Base-by-base conservation (phyloP, 37 sponge, comb jelly and placozoan species). In the Ianthella basta region DNA sequence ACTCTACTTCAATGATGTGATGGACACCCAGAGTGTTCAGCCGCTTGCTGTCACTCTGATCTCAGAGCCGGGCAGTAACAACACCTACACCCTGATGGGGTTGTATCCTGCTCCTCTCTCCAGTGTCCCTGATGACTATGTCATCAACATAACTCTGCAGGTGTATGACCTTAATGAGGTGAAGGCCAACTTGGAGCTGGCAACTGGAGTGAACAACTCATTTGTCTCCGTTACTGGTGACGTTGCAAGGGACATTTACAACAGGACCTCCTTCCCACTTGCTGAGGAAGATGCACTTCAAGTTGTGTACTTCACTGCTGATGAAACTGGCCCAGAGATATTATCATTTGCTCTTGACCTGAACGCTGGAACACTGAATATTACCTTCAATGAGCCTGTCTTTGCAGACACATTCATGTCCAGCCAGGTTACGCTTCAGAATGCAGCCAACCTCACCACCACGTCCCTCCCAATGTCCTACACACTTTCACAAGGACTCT, bases 361-460 rank as follows among this genome's bases (percentile, higher is more conserved):
- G 72, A 86, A 91, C 67, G 69, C 73, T 77, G 82, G 86, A 0
- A 25, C 73, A 1, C 60, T 94, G 35, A 87, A 54, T 25, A 60
- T 94, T 32, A 81, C 87, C 16, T 94, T 96, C 70, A 85, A 89
- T 86, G 97, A 96, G 57, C 87, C 94, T 55, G 92, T 96, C 10
- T 55, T 83, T 75, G 87, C 97, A 30, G 64, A 41, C 39, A 88
- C 91, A 18, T 35, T 91, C 21, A 44, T 55, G 1, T n/a, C 88
- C 37, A 24, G 29, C 27, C 64, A 82, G 38, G 82, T 96, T 24
- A 81, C 82, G 20, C 81, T 96, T 24, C 94, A 91, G 59, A 89
- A 94, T 67, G 27, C 60, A 0, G 59, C 29, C 3, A 84, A 72
- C 35, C 66, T 66, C 16, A 80, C 44, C 55, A 20, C 16, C 23